These are phyloP conservation scores for Caloenas nicobarica DNA, from an alignment of 2,113 vertebrate species.

Conservation along the genomic window DNA sequence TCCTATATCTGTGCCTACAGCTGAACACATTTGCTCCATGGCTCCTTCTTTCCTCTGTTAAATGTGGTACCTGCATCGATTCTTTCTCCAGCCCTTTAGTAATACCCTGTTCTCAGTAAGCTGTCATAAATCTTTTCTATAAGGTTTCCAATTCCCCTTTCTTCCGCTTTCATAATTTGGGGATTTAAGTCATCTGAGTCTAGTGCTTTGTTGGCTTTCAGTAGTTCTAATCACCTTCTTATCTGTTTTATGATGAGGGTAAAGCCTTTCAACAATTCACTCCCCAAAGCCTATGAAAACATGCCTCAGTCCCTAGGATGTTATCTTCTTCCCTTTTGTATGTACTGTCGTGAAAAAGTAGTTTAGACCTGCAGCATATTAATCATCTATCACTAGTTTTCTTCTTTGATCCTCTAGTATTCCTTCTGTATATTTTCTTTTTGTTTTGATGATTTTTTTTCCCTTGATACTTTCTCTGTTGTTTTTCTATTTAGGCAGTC, in stretches of 20 bases:
- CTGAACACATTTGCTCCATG: background rate
- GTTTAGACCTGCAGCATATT: slow-evolving; percentile 32
- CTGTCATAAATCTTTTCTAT: slow-evolving; percentile 33
- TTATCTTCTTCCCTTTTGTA: slow-evolving; percentile 59
- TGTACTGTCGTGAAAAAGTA: slow-evolving; percentile 46
- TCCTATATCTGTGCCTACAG: background rate
- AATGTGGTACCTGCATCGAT: background rate
- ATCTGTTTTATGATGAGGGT: slow-evolving; percentile 36
- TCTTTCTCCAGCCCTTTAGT: background rate
- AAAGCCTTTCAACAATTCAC: slow-evolving; percentile 23
- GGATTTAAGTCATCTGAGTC: slow-evolving; percentile 1
- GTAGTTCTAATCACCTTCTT: slow-evolving; percentile 54
- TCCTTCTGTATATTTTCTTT: slow-evolving; percentile 28
- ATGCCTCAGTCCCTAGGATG: slow-evolving; percentile 7
- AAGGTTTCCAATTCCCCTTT: slow-evolving; percentile 21
- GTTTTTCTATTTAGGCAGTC: background rate
- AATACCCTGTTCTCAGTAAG: background rate
- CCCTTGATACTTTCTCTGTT: background rate
- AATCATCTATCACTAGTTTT: slow-evolving; percentile 48
- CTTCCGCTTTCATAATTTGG: background rate
- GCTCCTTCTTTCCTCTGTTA: background rate
- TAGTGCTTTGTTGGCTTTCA: slow-evolving; percentile 32
- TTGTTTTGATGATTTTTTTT: background rate
- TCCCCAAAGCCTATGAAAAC: slow-evolving; percentile 43
- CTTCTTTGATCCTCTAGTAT: slow-evolving; percentile 33